Percentiles rank a stretch among this genome's conserved stretches.
phyloP scores from a whole-genome alignment of 2,888 invertebrate species.

The Cryptocheilus praepositus region DNA sequence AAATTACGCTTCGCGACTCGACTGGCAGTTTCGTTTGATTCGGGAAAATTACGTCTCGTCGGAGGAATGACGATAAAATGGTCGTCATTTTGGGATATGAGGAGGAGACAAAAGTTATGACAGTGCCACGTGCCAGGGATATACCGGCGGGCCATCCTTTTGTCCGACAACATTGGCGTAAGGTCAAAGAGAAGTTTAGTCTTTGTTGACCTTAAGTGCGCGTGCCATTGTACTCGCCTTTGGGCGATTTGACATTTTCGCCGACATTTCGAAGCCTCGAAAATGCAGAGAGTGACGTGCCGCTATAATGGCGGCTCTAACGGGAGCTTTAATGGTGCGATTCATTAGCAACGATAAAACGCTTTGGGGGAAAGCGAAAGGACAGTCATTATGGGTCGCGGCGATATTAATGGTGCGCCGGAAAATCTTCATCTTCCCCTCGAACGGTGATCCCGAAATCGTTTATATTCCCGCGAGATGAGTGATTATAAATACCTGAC shows the following conservation, averaged over 20 bases:
- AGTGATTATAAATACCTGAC: slow-evolving; percentile 60
- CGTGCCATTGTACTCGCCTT: slow-evolving; percentile 4
- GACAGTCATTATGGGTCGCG: too few relatives aligned
- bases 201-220: slow-evolving; percentile 18
- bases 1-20: not conserved
- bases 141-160: not conserved
- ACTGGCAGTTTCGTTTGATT: not conserved
- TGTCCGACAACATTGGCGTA: not conserved
- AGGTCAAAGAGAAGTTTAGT: slow-evolving; percentile 16
- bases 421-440: too few relatives aligned
- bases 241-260: slow-evolving; percentile 31
- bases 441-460: too few relatives aligned
- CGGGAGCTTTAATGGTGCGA: too few relatives aligned
- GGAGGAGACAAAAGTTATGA: not conserved
- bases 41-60: not conserved
- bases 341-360: too few relatives aligned
- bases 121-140: slow-evolving; percentile 3
- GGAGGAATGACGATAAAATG: not conserved
- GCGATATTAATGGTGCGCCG: too few relatives aligned
- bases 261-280: slow-evolving; percentile 30
- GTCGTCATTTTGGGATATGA: too few relatives aligned
- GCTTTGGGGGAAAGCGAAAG: too few relatives aligned
- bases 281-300: too few relatives aligned
- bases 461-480: too few relatives aligned
- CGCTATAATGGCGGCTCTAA: too few relatives aligned